Conservation (phyloP, 2,113 vertebrate species). For the Tachuris rubrigastra region DNA sequence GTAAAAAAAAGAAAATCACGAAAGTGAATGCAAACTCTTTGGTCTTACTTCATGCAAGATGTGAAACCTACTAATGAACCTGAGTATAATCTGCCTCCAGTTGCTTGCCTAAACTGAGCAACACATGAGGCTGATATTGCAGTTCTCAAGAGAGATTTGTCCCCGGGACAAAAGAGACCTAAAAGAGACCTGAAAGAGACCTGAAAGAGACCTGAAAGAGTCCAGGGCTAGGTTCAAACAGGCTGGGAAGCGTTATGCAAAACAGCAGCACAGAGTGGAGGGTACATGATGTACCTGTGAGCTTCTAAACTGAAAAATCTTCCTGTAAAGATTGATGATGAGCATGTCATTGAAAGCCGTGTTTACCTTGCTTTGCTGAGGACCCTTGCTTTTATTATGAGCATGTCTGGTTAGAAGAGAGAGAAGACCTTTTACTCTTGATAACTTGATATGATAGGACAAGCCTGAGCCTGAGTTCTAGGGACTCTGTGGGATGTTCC, state of each 20-base stretch:
- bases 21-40: neutral
- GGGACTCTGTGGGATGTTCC: neutral
- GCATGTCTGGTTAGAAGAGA: neutral
- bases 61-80: slow-evolving; percentile 5
- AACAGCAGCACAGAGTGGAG: neutral
- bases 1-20: neutral
- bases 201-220: neutral
- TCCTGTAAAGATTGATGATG: neutral
- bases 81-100: neutral
- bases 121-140: neutral
- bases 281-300: neutral
- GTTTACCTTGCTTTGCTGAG: neutral
- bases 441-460: neutral
- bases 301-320: neutral
- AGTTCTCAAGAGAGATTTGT: neutral
- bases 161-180: neutral
- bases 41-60: neutral
- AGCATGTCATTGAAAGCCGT: neutral
- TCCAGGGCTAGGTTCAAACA: neutral
- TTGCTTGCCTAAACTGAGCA: neutral
- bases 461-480: neutral
- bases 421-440: neutral
- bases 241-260: neutral
- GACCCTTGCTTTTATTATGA: neutral
- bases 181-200: neutral